Evolutionary conservation across 2,888 invertebrate genomes (phyloP).

Genomic region (Apodemia hepburni): DNA sequence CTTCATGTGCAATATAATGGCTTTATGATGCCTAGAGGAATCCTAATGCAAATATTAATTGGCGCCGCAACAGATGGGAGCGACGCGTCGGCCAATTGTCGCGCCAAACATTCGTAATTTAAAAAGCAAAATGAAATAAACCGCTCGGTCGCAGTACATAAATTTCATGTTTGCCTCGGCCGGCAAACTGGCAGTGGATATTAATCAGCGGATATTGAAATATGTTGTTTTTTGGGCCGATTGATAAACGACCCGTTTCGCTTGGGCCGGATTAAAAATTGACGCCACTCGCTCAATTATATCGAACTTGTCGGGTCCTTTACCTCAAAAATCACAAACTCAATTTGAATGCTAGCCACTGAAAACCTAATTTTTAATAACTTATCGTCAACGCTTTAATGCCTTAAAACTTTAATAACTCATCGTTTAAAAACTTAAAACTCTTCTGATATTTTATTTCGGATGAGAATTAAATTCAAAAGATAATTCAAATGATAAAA

Average conservation of each 20-base stretch:
- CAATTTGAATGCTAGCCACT: neutral
- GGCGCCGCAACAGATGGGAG: slow-evolving; percentile 70
- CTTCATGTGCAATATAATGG: slow-evolving; percentile 20
- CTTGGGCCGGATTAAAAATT: slow-evolving; percentile 70
- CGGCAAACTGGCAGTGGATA: slow-evolving; percentile 76
- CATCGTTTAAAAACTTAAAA: neutral
- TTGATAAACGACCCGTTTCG: slow-evolving; percentile 72
- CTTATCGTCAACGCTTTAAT: neutral
- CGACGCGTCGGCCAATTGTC: slow-evolving; percentile 71
- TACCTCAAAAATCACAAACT: slow-evolving; percentile 9
- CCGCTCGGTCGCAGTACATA: slow-evolving; percentile 76
- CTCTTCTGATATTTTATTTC: neutral
- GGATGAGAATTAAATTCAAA: too few species aligned
- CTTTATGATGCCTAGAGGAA: slow-evolving; percentile 38
- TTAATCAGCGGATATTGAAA: slow-evolving; percentile 80
- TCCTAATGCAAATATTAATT: slow-evolving; percentile 71
- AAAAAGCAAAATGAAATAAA: slow-evolving; percentile 77
- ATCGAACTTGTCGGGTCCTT: slow-evolving; percentile 37
- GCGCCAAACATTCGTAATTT: slow-evolving; percentile 76
- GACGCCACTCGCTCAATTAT: slow-evolving; percentile 67
- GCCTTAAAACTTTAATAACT: neutral
- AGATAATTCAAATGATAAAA: too few species aligned
- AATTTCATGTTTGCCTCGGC: slow-evolving; percentile 76
- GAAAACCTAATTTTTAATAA: neutral
- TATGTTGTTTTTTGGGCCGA: slow-evolving; percentile 77